phyloP scores from a whole-genome alignment of 2,797 vertebrate genomes.

The Microctenopoma steveboyesi region DNA sequence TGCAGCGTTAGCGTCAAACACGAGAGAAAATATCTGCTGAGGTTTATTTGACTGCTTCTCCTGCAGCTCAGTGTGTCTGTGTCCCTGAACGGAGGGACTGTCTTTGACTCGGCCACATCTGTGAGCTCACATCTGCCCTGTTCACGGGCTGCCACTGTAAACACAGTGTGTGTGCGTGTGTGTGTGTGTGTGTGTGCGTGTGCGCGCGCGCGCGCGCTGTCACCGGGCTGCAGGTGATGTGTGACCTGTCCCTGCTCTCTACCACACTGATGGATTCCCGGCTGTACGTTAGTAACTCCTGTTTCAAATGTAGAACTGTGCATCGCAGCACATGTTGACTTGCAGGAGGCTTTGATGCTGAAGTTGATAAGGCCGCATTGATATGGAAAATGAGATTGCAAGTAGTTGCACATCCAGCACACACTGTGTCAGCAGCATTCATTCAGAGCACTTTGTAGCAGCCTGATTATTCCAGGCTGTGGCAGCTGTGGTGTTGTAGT shows the following conservation, averaged over 20 bases:
- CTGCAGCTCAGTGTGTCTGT: background rate
- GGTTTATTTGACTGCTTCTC: no score
- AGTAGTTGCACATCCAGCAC: no score
- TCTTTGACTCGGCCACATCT: slow-evolving; percentile 50
- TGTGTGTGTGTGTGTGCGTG: no score
- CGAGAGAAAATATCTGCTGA: background rate
- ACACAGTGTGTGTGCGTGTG: slow-evolving; percentile 16
- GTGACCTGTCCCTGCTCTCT: background rate
- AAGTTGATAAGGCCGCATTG: no score
- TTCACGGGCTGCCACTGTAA: slow-evolving; percentile 40
- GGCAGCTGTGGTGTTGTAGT: background rate
- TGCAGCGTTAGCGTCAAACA: background rate
- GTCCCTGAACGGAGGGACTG: slow-evolving; percentile 59
- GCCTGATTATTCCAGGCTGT: no score
- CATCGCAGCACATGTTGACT: no score
- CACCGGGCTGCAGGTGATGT: background rate
- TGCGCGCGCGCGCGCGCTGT: no score
- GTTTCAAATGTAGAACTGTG: no score
- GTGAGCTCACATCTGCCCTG: slow-evolving; percentile 49
- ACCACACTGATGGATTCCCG: background rate
- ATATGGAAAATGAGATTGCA: no score
- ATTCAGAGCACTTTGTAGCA: no score
- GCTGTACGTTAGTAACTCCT: background rate
- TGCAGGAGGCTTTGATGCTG: no score
- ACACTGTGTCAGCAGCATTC: no score